Evolutionary conservation across 2,888 invertebrate genomes (phyloP).

Genomic region (Caenorhabditis sp.): DNA sequence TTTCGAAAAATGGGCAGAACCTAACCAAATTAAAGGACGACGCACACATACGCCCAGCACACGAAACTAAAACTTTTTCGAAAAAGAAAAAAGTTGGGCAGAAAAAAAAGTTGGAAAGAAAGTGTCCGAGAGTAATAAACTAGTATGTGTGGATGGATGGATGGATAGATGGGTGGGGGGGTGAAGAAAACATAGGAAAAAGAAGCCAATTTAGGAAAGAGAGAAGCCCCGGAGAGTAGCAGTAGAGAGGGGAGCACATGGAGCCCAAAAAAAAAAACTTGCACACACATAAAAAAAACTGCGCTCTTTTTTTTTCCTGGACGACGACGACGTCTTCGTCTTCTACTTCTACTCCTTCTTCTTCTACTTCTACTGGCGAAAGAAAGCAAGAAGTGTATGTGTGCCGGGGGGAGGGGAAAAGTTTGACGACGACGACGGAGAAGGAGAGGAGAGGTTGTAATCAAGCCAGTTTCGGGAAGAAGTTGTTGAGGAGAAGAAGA

Average conservation of each 20-base stretch:
- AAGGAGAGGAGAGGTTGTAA: conserved; percentile 51
- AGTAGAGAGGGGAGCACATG: conserved; percentile 14
- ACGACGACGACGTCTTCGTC: conserved; percentile 29
- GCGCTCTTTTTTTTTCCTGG: conserved; percentile 17
- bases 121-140: conserved; percentile 49
- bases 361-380: conserved; percentile 6
- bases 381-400: conserved; percentile 17
- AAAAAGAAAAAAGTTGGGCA: not conserved
- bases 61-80: conserved; percentile 5
- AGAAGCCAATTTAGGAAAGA: conserved; percentile 50
- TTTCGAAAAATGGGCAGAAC: too few relatives aligned
- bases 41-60: too few relatives aligned
- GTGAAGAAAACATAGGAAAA: conserved; percentile 16
- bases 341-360: conserved; percentile 21
- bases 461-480: conserved; percentile 65
- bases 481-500: conserved; percentile 51
- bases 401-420: conserved; percentile 24
- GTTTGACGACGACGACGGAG: conserved; percentile 34
- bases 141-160: not conserved
- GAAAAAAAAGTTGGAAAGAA: not conserved
- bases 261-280: conserved; percentile 51
- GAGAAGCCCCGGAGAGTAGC: conserved; percentile 3
- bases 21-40: conserved; percentile 30
- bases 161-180: not conserved
- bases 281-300: conserved; percentile 47